Base-by-base conservation (phyloP, 2,888 invertebrate genomes). In the Oscheius sp. region DNA sequence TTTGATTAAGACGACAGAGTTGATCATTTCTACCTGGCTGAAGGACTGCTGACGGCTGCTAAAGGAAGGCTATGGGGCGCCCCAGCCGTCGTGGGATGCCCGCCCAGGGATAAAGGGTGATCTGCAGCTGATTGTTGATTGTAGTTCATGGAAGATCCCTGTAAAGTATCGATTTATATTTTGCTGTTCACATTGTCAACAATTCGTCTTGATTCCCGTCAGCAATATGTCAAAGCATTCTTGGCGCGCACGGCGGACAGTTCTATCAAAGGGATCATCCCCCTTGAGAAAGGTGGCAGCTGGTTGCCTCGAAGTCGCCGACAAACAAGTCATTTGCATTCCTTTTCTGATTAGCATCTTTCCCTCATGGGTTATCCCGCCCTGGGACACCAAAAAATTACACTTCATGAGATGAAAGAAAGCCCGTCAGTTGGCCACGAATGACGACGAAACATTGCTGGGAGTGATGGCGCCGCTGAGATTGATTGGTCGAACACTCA, bases 31-130 rank as follows among this genome's bases (percentile, higher is more conserved):
- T 34, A 71, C 73, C 78, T 76, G 42, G 76, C 75, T 4, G 81
- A 79, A 58, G 81, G 80, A 73, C 78, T 78, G 73, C 73, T 73
- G 77, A 78, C 80, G 80, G 80, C 78, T 61, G 76, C 61, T 66
- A 71, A 70, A 29, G 71, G 73, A 69, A 73, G 76, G 73, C 76
- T 75, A 73, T 78, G 77, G 77, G 81, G 75, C 74, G 76, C 73
- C 70, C 78, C 80, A 78, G 75, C 81, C 77, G 80, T 70, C 75
- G 74, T 71, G 72, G 76, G 75, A 58, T 74, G 76, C 75, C 81
- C 81, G 80, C 77, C 75, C 80, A 78, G 75, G 76, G 66, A 77
- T 80, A 81, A 81, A 81, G 81, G 81, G 81, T 80, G 80, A 63
- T 75, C 77, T 71, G 27, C 29, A 4, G 64, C 34, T 34, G 69